Evolutionary conservation across 2,888 invertebrate genomes (phyloP), one percentile per base, ranked within the genome.

Genomic region (Trissolcus brochymenae): DNA sequence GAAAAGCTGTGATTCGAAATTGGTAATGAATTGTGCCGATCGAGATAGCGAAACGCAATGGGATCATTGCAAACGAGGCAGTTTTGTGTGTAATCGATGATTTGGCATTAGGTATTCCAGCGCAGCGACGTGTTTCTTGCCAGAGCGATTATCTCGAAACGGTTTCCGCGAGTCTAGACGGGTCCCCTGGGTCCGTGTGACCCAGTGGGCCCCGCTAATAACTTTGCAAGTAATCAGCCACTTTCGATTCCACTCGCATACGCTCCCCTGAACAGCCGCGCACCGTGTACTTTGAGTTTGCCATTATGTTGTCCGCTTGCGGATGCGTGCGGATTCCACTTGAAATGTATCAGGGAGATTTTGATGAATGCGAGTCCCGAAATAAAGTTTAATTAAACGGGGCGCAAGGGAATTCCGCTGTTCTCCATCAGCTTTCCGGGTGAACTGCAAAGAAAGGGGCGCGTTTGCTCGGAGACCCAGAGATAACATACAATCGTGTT

Each of bases 91-190:
- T 64, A 53, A 70, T 76, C 70, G 70, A 70, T 70, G 60, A 70
- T 70, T 51, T 9, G 19, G 16, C n/a, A 76, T 76, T 65, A 60
- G 25, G 70, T 76, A 76, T 76, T 76, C 76, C 21, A 35, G 35
- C 51, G 16, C 55, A 56, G 65, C 50, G 19, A 49, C 64, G 60
- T 54, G 54, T 66, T 25, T 62, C 65, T 76, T 70, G 70, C 70
- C 65, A 76, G n/a, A n/a, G 67, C 54, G 21, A 43, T 74, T 74
- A 68, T 74, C 67, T 62, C 11, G 7, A 67, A 61, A 74, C 49
- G 67, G 43, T 67, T 68, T 67, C 54, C 16, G 14, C 40, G 29
- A 25, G 53, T 60, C 55, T 73, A 60, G 66, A 67, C 57, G 4
- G 54, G 50, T 16, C 56, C 46, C 25, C 43, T 43, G 56, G 67